Percentiles rank a stretch among this genome's conserved stretches.
phyloP scores from a whole-genome alignment of 2,797 vertebrate genomes.

The Channallabes apus region DNA sequence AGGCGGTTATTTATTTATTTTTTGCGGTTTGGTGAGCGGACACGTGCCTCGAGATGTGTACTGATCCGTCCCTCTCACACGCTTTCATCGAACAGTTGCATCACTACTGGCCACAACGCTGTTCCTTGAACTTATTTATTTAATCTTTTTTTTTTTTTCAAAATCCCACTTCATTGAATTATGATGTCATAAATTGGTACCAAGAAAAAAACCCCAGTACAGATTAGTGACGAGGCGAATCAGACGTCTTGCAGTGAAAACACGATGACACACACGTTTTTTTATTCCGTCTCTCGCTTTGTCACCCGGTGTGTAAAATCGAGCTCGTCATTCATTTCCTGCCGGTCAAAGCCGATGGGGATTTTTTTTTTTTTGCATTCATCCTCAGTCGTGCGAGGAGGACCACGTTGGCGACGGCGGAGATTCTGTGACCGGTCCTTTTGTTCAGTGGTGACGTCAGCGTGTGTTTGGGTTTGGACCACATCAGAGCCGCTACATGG shows the following conservation, averaged over 20 bases:
- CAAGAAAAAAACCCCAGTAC: too few relatives aligned
- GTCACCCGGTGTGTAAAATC: not conserved
- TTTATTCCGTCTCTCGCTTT: not conserved
- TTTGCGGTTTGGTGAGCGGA: not conserved
- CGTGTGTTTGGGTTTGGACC: conserved; percentile 18
- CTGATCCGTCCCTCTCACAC: not conserved
- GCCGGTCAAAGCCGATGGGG: conserved; percentile 54
- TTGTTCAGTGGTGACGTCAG: not conserved
- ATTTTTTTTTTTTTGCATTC: conserved; percentile 7
- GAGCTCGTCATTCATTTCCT: conserved; percentile 63
- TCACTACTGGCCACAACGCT: not conserved
- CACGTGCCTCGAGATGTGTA: not conserved
- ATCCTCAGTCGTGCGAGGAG: not conserved
- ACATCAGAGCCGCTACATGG: not conserved
- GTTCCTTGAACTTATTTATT: not conserved
- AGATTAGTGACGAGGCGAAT: too few relatives aligned
- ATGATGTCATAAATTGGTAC: not conserved
- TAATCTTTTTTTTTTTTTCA: too few relatives aligned
- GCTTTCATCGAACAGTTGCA: not conserved
- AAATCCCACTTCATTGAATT: not conserved
- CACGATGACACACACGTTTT: not conserved
- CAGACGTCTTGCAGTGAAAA: too few relatives aligned
- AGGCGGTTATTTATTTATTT: too few relatives aligned
- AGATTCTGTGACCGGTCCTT: not conserved
- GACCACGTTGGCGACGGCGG: not conserved